Conservation (phyloP, 2,113 vertebrate genomes). For the Dryoscopus gambensis region DNA sequence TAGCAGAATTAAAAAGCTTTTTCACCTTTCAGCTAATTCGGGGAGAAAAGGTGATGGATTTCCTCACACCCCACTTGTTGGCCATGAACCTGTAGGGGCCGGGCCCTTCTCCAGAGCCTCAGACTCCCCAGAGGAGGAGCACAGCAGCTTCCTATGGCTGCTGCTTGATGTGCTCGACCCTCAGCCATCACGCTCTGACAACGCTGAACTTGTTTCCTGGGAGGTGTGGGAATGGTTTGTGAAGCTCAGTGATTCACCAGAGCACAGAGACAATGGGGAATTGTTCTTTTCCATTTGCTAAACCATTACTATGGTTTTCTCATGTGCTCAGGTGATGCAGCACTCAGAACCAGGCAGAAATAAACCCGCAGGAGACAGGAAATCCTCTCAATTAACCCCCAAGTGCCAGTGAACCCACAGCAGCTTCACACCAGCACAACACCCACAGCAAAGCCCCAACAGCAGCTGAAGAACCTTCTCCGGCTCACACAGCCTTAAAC, state of each 20-base stretch:
- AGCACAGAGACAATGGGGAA: background rate
- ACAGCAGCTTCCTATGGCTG: background rate
- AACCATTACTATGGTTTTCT: background rate
- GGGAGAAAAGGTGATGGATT: background rate
- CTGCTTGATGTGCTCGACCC: background rate
- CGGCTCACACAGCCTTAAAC: background rate
- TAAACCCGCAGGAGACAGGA: background rate
- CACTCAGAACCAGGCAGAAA: background rate
- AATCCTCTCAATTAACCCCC: background rate
- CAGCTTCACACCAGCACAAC: background rate
- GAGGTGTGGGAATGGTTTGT: background rate
- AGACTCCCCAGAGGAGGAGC: background rate
- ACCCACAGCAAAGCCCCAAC: background rate
- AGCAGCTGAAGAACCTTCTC: background rate
- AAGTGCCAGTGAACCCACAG: background rate
- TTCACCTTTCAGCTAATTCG: background rate
- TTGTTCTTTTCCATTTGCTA: background rate
- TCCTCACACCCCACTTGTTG: background rate
- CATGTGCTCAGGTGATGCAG: background rate
- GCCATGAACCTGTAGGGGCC: background rate
- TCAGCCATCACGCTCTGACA: background rate
- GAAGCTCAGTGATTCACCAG: background rate
- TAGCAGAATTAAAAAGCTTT: background rate
- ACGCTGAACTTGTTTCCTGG: background rate
- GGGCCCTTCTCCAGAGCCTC: background rate